Base-by-base conservation (phyloP, 1,140 invertebrate genomes). In the Neodiprion pinetum region DNA sequence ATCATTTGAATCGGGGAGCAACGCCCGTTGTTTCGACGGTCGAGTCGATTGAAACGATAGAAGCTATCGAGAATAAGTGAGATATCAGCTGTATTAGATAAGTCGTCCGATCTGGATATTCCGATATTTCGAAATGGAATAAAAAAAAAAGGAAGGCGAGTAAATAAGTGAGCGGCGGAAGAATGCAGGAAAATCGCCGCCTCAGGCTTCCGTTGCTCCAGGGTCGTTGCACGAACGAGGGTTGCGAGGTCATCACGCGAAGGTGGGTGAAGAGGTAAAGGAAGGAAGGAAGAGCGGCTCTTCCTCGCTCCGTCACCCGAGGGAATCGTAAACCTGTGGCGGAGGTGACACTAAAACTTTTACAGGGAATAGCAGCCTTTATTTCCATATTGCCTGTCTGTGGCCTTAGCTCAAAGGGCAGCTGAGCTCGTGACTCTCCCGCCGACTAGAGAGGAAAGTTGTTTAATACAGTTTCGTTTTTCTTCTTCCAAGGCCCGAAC, bases 331-430 rank as follows among this genome's bases (percentile, higher is more conserved):
- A 78, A 78, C 72, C 75, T 73, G 75, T 74, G 75, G 73, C 68
- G 47, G 73, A 76, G 75, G 75, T 78, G 77, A 78, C 77, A 78
- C 77, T 78, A 78, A 78, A 78, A 76, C 77, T 78, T 78, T 78
- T 78, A 76, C 74, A 67, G 23, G 75, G 66, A 40, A 77, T 70
- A 65, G 70, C 69, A 72, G 74, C 74, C 77, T 78, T 78, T 78
- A 78, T 78, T 78, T 78, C 77, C 77, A 78, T 78, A 78, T 77
- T 77, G 76, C 76, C 75, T 76, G 76, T 74, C 75, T 76, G 74
- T 72, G 75, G 72, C 11, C 7, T 14, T 61, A 61, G 69, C 72
- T 75, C 77, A 74, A 78, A 78, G 74, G 53, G 4, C 28, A 40
- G 28, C 28, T 40, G 28, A 5, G 28, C 28, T 40, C 28, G 28